Conservation (phyloP, 2,888 invertebrate species). For the Eupithecia pulchellata region DNA sequence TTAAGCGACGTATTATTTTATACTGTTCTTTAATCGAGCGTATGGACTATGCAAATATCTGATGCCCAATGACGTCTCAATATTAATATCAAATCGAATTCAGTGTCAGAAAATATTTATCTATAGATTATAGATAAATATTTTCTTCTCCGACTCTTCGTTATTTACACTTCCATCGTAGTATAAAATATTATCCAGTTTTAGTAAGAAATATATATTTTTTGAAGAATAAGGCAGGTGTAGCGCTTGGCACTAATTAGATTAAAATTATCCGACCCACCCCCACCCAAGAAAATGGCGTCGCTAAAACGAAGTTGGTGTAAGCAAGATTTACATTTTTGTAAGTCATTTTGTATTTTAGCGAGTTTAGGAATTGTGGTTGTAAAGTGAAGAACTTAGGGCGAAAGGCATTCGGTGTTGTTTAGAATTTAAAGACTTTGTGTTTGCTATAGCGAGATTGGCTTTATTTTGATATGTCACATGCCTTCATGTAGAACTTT, state of each 20-base stretch:
- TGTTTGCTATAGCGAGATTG: neutral
- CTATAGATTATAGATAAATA: too few relatives aligned
- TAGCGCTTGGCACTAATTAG: conserved; percentile 6
- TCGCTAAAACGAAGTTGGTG: conserved; percentile 36
- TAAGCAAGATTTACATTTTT: conserved; percentile 40
- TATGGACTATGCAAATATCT: too few relatives aligned
- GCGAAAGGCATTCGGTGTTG: conserved; percentile 1
- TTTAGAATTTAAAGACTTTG: neutral
- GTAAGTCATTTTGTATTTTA: conserved; percentile 41
- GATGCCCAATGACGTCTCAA: too few relatives aligned
- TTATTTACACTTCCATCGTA: neutral
- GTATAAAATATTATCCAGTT: neutral
- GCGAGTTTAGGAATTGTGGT: conserved; percentile 28
- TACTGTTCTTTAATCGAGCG: too few relatives aligned
- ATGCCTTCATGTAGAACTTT: too few relatives aligned
- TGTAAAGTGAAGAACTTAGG: conserved; percentile 1
- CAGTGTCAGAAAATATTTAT: too few relatives aligned
- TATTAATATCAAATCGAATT: too few relatives aligned
- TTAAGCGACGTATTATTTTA: too few relatives aligned
- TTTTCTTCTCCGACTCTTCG: too few relatives aligned
- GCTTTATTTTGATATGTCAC: too few relatives aligned
- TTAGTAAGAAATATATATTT: neutral
- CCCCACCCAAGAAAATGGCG: conserved; percentile 26
- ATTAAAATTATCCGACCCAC: neutral
- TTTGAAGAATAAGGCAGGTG: conserved; percentile 11